Conservation (phyloP, 2,888 invertebrate genomes). For the Drosophila kambysellisi region DNA sequence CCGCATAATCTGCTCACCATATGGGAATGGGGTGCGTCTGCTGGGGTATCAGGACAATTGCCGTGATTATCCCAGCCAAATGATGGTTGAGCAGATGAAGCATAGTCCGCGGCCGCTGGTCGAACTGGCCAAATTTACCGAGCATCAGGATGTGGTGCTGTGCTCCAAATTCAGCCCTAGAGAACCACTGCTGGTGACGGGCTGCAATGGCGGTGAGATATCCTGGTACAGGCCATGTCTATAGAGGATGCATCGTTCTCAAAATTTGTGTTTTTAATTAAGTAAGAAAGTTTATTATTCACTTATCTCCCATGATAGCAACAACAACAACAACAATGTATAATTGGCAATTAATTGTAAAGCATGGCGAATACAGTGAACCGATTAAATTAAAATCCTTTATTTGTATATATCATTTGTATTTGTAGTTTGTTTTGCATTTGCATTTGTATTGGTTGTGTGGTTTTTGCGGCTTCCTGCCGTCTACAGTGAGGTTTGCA, state of each 20-base stretch:
- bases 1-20: constrained; percentile 95
- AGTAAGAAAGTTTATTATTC: constrained; percentile 10
- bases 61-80: constrained; percentile 88
- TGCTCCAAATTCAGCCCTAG: constrained; percentile 96
- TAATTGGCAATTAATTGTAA: constrained; percentile 30
- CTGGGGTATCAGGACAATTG: constrained; percentile 92
- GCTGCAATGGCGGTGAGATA: constrained; percentile 94
- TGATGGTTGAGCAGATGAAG: constrained; percentile 86
- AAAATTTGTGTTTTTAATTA: constrained; percentile 19
- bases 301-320: neutral
- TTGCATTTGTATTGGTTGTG: constrained; percentile 7
- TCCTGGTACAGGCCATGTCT: constrained; percentile 93
- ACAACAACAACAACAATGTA: neutral
- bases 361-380: constrained; percentile 30
- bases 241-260: constrained; percentile 22
- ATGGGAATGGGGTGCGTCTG: constrained; percentile 93
- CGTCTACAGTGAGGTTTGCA: constrained; percentile 47
- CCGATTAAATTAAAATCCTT: constrained; percentile 54
- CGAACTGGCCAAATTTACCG: constrained; percentile 89
- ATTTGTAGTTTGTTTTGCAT: constrained; percentile 8
- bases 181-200: constrained; percentile 94
- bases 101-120: constrained; percentile 84
- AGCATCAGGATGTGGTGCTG: constrained; percentile 93
- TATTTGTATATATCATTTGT: constrained; percentile 39
- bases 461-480: constrained; percentile 13